Evolutionary conservation across 2,797 vertebrate genomes (phyloP), one percentile per base, ranked within the genome.

Genomic region (Anniella stebbinsi): DNA sequence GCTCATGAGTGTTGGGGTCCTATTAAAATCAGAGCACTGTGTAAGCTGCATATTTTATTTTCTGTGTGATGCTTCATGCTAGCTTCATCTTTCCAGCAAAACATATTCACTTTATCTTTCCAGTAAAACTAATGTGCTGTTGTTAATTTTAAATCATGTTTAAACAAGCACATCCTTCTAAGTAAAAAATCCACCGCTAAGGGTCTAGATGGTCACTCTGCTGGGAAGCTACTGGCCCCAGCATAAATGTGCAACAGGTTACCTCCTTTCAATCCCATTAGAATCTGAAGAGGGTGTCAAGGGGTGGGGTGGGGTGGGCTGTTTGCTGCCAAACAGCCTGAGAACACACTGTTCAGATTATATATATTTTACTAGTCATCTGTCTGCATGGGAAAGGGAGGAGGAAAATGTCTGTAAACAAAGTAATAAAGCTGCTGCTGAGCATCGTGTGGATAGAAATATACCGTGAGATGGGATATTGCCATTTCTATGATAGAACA

Each of bases 141-240:
- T 90, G 13, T 86, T 70, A 23, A 48, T 84, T 85, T 60, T 33
- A 66, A 87, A 90, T 51, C 73, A 15, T 57, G 9, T 84, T 84
- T 80, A 33, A 83, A 17, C 80, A 87, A 67, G 13, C 48, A 57
- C n/a, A 38, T 54, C 70, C 33, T 89, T 63, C 54, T 36, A 86
- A 70, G 7, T n/a, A 76, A 86, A 86, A 63, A 72, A 80, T 45
- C 23, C 38, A 48, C 45, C 23, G 2, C 28, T 73, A 30, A 45
- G 38, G 54, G 30, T 57, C 77, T 69, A 72, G 83, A 80, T 73
- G 76, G 66, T 54, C 15, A 66, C 15, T 70, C 54, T n/a, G 4
- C 0, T 85, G 51, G 2, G n/a, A 91, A 89, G 9, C 0, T n/a
- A 36, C 8, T 2, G 0, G 0, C 66, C 30, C 38, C 87, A 57